phyloP scores from a whole-genome alignment of 1,140 invertebrate genomes.

The Drosophila orena region DNA sequence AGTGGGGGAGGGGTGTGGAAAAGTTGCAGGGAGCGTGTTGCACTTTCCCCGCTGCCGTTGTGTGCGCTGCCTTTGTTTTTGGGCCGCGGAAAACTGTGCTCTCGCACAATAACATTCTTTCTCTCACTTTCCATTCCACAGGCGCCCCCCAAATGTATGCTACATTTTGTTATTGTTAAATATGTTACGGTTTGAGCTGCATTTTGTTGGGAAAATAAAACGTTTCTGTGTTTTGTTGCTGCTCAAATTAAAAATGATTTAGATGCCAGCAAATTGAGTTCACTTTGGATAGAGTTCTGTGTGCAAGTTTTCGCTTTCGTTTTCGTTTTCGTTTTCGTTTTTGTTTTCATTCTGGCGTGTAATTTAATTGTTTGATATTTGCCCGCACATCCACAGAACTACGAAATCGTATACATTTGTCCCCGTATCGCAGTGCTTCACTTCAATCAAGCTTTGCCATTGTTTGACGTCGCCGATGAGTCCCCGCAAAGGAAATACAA shows the following conservation, averaged over 20 bases:
- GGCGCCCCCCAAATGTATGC: slow-evolving; percentile 45
- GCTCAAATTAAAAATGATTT: slow-evolving; percentile 81
- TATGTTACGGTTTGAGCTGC: slow-evolving; percentile 27
- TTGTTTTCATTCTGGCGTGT: slow-evolving; percentile 53
- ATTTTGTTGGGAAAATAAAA: slow-evolving; percentile 40
- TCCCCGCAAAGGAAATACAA: slow-evolving; percentile 36
- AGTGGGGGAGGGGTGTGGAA: neutral
- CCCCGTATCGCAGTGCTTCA: slow-evolving; percentile 53
- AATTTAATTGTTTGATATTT: slow-evolving; percentile 81
- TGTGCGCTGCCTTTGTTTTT: slow-evolving; percentile 42
- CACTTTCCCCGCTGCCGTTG: slow-evolving; percentile 10
- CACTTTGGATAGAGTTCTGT: slow-evolving; percentile 44
- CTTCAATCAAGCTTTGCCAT: slow-evolving; percentile 62
- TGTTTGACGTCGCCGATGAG: slow-evolving; percentile 32
- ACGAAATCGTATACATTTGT: slow-evolving; percentile 17
- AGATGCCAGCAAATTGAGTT: slow-evolving; percentile 81
- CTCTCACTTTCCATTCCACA: slow-evolving; percentile 32
- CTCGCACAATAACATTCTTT: slow-evolving; percentile 36
- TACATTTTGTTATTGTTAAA: slow-evolving; percentile 69
- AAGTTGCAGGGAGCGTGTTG: slow-evolving; percentile 27
- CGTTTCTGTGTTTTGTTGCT: slow-evolving; percentile 50
- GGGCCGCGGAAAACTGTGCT: slow-evolving; percentile 32
- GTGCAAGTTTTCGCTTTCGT: slow-evolving; percentile 51
- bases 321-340: slow-evolving; percentile 54
- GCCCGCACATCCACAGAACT: slow-evolving; percentile 24